Conservation (phyloP, 2,113 vertebrate species). For the Phyllostomus hastatus region DNA sequence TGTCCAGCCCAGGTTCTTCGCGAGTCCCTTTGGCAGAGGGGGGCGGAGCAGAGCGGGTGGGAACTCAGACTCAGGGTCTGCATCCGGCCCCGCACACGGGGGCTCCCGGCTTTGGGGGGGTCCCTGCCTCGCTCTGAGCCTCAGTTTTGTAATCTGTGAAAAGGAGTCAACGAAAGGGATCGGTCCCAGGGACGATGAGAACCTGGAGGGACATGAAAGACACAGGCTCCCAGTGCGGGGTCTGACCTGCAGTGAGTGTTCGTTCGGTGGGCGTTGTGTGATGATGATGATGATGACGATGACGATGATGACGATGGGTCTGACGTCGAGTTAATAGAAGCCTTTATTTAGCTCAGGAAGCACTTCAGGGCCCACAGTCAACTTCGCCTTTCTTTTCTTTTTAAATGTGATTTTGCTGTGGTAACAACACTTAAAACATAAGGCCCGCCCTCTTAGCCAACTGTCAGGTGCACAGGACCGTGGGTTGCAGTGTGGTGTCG, state of each 20-base stretch:
- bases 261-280: not conserved
- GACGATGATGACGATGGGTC: not conserved
- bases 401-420: not conserved
- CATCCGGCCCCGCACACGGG: not conserved
- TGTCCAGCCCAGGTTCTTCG: not conserved
- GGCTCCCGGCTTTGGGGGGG: not conserved
- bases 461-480: not conserved
- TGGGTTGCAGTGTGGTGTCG: too few relatives aligned
- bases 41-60: not conserved
- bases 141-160: not conserved
- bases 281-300: not conserved
- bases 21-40: not conserved
- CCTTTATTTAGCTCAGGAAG: not conserved
- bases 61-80: not conserved
- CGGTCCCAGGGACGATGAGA: not conserved
- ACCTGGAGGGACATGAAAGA: not conserved
- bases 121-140: not conserved
- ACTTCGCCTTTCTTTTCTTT: not conserved
- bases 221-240: not conserved
- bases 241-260: not conserved
- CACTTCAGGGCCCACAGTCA: not conserved
- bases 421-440: not conserved
- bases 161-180: not conserved
- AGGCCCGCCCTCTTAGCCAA: not conserved
- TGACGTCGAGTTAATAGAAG: not conserved